A percentile compares a stretch with the other conserved stretches of the same genome.
Evolutionary conservation across 1,140 invertebrate genomes (phyloP).

Genomic region (Heliconius hewitsoni): DNA sequence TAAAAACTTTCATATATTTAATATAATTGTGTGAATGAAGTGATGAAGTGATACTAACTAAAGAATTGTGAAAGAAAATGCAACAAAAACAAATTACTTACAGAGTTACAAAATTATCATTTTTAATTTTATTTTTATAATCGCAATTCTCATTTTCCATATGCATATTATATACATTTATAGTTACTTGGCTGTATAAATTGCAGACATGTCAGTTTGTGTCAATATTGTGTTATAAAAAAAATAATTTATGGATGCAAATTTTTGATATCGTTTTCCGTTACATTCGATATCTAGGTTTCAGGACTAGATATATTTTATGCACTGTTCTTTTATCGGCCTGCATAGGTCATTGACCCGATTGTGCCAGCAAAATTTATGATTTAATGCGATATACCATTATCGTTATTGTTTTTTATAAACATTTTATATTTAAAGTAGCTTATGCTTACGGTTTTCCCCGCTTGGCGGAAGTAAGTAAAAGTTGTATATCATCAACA

Average conservation of each 20-base stretch:
- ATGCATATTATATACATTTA: too few relatives aligned
- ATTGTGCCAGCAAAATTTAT: slow-evolving; percentile 2
- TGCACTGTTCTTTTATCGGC: slow-evolving; percentile 12
- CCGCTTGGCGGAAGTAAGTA: too few relatives aligned
- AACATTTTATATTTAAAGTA: neutral
- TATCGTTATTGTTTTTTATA: neutral
- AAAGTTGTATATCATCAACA: too few relatives aligned
- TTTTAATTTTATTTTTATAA: too few relatives aligned
- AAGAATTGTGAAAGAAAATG: too few relatives aligned
- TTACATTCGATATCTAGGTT: slow-evolving; percentile 11
- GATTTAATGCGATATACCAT: slow-evolving; percentile 6
- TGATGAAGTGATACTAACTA: too few relatives aligned
- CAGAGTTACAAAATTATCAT: too few relatives aligned
- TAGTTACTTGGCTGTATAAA: neutral
- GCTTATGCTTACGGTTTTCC: too few relatives aligned
- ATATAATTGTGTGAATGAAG: too few relatives aligned
- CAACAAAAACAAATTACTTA: too few relatives aligned
- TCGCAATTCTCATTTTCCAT: neutral
- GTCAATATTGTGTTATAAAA: neutral
- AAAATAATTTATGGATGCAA: neutral
- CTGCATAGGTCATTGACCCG: neutral
- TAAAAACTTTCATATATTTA: too few relatives aligned
- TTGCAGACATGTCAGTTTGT: neutral
- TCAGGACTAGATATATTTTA: slow-evolving; percentile 9
- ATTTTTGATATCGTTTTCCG: slow-evolving; percentile 10